Base-by-base conservation (phyloP, 2,113 vertebrate genomes). In the Promerops cafer region DNA sequence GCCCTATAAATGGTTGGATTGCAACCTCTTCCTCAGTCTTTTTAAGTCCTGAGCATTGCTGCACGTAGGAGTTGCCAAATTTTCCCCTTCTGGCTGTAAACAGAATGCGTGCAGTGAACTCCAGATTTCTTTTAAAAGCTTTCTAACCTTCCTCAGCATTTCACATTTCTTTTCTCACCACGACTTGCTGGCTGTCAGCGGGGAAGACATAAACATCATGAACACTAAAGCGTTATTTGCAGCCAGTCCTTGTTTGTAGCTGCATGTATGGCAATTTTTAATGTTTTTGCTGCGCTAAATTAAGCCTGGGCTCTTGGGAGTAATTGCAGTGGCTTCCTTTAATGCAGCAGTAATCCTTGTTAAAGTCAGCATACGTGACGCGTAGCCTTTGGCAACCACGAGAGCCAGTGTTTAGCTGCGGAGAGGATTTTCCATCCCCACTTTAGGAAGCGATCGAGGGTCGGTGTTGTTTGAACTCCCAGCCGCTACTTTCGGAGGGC, bases 81-180 rank as follows among this genome's bases (percentile, higher is more conserved):
- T 54, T 56, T 5, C 49, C 42, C 27, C 15, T 50, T 70, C 40
- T 83, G 35, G 22, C 72, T 42, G 31, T 56, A 50, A 77, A 35
- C 37, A 70, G 26, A 63, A 50, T 0, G 3, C 11, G 0, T 1
- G 12, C 44, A 60, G 5, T 24, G 15, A 83, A 44, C 40, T 21
- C 9, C 6, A 4, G 4, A 30, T 18, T 49, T 39, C 45, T 61
- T 53, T 4, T 20, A 7, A 16, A 35, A 49, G 10, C 35, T 39
- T 80, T 65, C 44, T 49, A 40, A n/a, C 7, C 9, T 64, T 19
- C 19, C 31, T 52, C 40, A 24, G 0, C 37, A 30, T 26, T 44
- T 60, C 57, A 9, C 56, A 11, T 44, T 68, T 68, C 59, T 53
- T 15, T 24, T 33, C 42, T 76, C 28, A 13, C 12, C 11, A n/a